phyloP scores from a whole-genome alignment of 2,113 vertebrate species.

The Camarhynchus parvulus region DNA sequence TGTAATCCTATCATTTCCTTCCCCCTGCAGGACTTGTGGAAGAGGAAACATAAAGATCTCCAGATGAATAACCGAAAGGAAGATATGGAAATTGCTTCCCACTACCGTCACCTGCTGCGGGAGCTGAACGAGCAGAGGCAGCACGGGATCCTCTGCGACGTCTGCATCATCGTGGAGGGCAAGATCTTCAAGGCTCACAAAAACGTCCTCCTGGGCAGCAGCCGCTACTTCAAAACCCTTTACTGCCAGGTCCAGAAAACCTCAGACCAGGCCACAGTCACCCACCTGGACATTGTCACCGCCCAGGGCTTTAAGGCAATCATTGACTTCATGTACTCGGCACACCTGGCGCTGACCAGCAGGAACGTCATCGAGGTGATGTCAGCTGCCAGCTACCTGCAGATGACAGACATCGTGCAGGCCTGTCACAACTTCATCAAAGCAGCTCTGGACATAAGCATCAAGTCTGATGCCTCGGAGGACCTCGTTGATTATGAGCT shows the following conservation, averaged over 20 bases:
- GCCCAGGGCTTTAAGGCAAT: constrained; percentile 97
- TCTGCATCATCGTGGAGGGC: constrained; percentile 94
- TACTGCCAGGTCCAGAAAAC: constrained; percentile 98
- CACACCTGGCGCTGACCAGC: constrained; percentile 95
- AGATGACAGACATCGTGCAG: constrained; percentile 99
- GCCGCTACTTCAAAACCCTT: constrained; percentile 97
- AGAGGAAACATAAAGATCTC: constrained; percentile 78
- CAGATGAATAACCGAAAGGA: constrained; percentile 97
- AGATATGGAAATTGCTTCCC: constrained; percentile 98
- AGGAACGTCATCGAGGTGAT: constrained; percentile 98
- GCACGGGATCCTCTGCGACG: constrained; percentile 96
- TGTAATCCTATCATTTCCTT: not conserved
- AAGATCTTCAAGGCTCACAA: constrained; percentile 98
- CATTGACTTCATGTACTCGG: constrained; percentile 99
- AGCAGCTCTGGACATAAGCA: constrained; percentile 96
- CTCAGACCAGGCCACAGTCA: constrained; percentile 92
- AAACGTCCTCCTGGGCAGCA: constrained; percentile 95
- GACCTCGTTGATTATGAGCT: constrained; percentile 91
- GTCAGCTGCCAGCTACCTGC: constrained; percentile 97
- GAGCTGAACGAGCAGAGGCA: constrained; percentile 97
- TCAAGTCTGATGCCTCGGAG: constrained; percentile 91
- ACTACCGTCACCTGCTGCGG: constrained; percentile 95
- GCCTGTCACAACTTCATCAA: constrained; percentile 98
- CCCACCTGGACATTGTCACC: constrained; percentile 96
- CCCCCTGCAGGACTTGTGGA: constrained; percentile 79